Evolutionary conservation across 2,797 vertebrate genomes (phyloP).

Genomic region (Salmo trutta): DNA sequence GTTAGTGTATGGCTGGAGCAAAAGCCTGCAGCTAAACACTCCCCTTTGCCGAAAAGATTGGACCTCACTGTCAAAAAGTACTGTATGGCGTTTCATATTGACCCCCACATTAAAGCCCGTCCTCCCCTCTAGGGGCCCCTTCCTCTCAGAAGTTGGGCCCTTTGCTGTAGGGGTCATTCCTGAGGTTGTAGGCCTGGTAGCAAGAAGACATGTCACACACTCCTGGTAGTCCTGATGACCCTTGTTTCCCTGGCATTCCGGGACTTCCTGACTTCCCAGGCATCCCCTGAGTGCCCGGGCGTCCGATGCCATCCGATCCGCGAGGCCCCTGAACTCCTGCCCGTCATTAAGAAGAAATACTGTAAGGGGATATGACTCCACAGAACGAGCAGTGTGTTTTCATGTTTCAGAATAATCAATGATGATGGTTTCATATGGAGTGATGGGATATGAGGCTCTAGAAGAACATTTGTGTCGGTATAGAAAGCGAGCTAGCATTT

Average conservation of each 20-base stretch:
- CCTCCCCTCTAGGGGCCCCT: background rate
- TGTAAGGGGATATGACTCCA: background rate
- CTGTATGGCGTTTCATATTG: background rate
- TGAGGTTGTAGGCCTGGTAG: constrained; percentile 76
- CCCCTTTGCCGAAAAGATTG: background rate
- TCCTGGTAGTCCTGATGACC: constrained; percentile 70
- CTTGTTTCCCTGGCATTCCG: constrained; percentile 74
- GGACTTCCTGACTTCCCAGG: constrained; percentile 73
- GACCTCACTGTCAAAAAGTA: too few species aligned
- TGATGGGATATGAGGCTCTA: too few species aligned
- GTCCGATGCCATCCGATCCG: constrained; percentile 74
- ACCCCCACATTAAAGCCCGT: background rate
- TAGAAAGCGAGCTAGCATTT: background rate
- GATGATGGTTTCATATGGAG: too few species aligned
- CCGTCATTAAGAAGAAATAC: constrained; percentile 6
- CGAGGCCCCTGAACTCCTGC: constrained; percentile 75
- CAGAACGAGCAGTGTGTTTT: background rate
- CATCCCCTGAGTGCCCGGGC: constrained; percentile 72
- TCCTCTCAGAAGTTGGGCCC: constrained; percentile 75
- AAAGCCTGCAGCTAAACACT: background rate
- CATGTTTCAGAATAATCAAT: background rate
- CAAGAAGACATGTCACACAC: constrained; percentile 79
- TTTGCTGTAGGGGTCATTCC: constrained; percentile 79
- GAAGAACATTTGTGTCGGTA: background rate
- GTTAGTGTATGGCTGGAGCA: background rate